Evolutionary conservation across 2,888 invertebrate species (phyloP), one percentile per base, ranked within the genome.

Genomic region (Laspeyria flexula): DNA sequence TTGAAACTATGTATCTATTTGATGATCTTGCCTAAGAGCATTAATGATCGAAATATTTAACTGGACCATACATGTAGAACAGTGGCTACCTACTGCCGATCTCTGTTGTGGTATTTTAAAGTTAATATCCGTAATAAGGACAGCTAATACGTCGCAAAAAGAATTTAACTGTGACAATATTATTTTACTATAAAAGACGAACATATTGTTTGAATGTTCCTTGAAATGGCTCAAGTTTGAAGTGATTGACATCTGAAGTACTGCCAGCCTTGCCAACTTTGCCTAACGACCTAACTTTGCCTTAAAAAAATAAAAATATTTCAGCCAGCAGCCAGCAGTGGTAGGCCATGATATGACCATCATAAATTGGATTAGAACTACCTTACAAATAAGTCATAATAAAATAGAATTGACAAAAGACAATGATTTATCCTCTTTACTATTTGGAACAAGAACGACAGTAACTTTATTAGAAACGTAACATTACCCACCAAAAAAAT

Each of bases 131-230:
- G 35, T 53, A 48, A 33, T 39, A 27, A 43, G 21, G 46, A 48
- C 50, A 53, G 48, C 34, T 40, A 45, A 45, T 41, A 37, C 37
- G 55, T 48, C 45, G 53, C 60, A 57, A 49, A 37, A 70, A 57
- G 70, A 70, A 70, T 70, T 70, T 66, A 69, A 56, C 60, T 49
- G 45, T 59, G 69, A 69, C 69, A 69, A 69, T 69, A 69, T 70
- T 59, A 12, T 49, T 66, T 67, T 54, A 61, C 43, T 62, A 56
- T 48, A 51, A 59, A 59, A 45, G 40, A 64, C 40, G 49, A 44
- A 53, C 25, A 59, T 45, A 57, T 53, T 54, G 45, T 65, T 61
- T 65, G 48, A 55, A 70, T 66, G 70, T 69, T 69, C 69, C 69
- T 69, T 54, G 41, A 43, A 57, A 65, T 61, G 67, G 69, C 70